These are phyloP conservation scores for Halictus quadricinctus DNA, from an alignment of 2,888 invertebrate genomes.

Conservation along the genomic window DNA sequence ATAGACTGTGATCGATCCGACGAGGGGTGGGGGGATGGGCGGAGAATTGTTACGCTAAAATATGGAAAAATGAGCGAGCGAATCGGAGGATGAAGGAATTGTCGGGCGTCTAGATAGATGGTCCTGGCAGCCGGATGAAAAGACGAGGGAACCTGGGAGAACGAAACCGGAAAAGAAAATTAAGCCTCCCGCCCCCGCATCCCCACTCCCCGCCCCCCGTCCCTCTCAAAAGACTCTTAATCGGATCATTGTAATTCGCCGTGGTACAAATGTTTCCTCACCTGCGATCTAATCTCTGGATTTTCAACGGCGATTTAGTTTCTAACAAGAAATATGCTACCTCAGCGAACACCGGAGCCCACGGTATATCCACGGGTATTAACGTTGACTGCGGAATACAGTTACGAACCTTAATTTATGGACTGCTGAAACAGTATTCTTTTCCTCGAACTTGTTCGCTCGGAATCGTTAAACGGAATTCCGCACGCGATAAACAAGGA, in stretches of 20 bases:
- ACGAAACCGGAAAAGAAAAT: conserved; percentile 11
- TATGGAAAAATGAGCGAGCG: conserved; percentile 18
- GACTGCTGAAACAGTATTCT: neutral
- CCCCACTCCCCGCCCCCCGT: no score
- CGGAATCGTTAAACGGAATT: neutral
- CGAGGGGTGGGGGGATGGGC: neutral
- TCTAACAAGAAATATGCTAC: neutral
- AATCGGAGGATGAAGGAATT: neutral
- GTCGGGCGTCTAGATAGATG: conserved; percentile 6
- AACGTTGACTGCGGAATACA: neutral
- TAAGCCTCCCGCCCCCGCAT: neutral
- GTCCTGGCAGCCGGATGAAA: neutral
- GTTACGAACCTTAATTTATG: conserved; percentile 1
- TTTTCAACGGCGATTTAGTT: conserved; percentile 1
- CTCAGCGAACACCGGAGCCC: neutral
- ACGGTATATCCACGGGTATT: neutral
- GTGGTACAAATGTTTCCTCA: conserved; percentile 5
- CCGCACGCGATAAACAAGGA: neutral
- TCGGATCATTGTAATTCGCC: conserved; percentile 24
- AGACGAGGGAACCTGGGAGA: neutral
- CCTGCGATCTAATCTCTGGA: neutral
- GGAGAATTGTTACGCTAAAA: conserved; percentile 10
- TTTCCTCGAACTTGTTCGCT: neutral
- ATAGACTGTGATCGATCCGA: conserved; percentile 14
- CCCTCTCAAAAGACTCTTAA: conserved; percentile 25